These are phyloP conservation scores for Maconellicoccus hirsutus DNA, from an alignment of 1,140 invertebrate species.

Conservation along the genomic window DNA sequence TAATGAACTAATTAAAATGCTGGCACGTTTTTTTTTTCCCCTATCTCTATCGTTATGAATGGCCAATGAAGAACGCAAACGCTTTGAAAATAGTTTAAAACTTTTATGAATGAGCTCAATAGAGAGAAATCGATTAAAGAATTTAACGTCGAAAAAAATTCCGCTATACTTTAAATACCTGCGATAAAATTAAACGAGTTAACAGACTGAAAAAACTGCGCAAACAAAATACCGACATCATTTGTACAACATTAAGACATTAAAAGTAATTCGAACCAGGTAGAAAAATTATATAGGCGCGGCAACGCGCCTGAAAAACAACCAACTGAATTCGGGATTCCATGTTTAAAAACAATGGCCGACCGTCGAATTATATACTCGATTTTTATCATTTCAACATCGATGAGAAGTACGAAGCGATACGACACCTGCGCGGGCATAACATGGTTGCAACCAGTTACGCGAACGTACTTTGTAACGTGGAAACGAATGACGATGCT, in stretches of 20 bases:
- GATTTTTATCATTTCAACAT: constrained; percentile 1
- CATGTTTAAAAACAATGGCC: constrained; percentile 3
- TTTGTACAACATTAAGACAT: neutral
- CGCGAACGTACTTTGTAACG: no score
- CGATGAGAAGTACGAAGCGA: neutral
- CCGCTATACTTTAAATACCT: no score
- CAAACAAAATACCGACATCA: neutral
- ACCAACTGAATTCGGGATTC: constrained; percentile 1
- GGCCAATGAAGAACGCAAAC: neutral
- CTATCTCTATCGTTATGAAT: neutral
- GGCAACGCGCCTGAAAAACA: neutral
- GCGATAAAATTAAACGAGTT: no score
- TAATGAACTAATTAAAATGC: constrained; percentile 1
- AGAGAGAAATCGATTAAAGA: no score
- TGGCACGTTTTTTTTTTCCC: neutral
- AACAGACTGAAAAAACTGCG: no score
- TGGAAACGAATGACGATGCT: no score
- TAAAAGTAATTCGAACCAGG: neutral
- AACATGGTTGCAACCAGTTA: no score
- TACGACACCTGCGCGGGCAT: no score
- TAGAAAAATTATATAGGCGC: constrained; percentile 9
- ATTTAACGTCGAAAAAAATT: no score
- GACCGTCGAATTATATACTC: neutral
- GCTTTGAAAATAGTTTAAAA: neutral
- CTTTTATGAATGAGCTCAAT: neutral